Base-by-base conservation (phyloP, 2,888 invertebrate genomes). In the Terebella lapidaria region DNA sequence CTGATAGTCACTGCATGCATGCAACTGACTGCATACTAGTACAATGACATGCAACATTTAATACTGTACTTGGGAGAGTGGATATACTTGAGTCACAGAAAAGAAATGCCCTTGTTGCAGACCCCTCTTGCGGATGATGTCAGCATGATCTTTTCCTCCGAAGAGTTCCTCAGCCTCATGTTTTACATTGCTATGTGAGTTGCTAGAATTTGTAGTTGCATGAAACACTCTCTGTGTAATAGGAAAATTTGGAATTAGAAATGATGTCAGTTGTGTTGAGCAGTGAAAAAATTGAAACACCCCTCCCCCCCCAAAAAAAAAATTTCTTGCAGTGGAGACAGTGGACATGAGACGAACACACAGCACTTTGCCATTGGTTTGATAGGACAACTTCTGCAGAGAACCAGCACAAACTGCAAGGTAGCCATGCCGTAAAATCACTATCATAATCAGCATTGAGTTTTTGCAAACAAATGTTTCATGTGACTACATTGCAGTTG, bases 311-410 rank as follows among this genome's bases (percentile, higher is more conserved):
- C n/a, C n/a, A n/a, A n/a, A n/a, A n/a, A n/a, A n/a, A n/a, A n/a
- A n/a, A n/a, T n/a, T n/a, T n/a, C n/a, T n/a, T 25, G 29, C 42
- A 29, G 49, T 51, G 49, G 26, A 26, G 30, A 5, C 22, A 28
- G 5, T 4, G 27, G 22, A n/a, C 75, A 78, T 67, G 77, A 77
- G 59, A 68, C 70, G 47, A 77, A 76, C 60, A 75, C 76, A 10
- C 71, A 76, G 56, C 77, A 77, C 64, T 65, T 77, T 51, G 76
- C 77, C 5, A 72, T 78, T 71, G 75, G 77, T 10, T 67, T 78
- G n/a, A 67, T 78, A n/a, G 74, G 74, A 29, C 70, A 75, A 46
- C 67, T 78, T n/a, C 70, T 78, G 51, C 72, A 71, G 53, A 72
- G 70, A 62, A 57, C 60, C 18, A 52, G 64, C 20, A 71, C 71